These are phyloP conservation scores for Rhyacophila evoluta DNA, from an alignment of 2,888 invertebrate species.

Conservation along the genomic window DNA sequence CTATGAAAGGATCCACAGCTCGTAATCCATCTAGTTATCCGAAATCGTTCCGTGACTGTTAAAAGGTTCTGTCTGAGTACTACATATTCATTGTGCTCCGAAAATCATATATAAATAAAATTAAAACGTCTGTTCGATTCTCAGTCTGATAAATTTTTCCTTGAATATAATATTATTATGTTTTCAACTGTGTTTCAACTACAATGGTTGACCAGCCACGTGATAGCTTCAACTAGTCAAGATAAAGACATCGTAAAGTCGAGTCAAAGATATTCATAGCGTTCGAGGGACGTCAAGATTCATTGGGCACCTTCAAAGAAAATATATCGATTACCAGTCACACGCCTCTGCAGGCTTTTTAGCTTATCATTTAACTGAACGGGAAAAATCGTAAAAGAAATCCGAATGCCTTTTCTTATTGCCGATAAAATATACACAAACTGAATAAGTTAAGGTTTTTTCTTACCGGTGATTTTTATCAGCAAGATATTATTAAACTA, in stretches of 20 bases:
- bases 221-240: neutral
- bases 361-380: conserved; percentile 19
- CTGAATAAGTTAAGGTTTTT: neutral
- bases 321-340: conserved; percentile 4
- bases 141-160: too few relatives aligned
- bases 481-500: neutral
- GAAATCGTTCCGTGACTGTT: too few relatives aligned
- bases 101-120: too few relatives aligned
- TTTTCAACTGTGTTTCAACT: too few relatives aligned
- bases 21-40: too few relatives aligned
- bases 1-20: too few relatives aligned
- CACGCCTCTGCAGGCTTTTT: neutral
- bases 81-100: too few relatives aligned
- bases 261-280: conserved; percentile 3
- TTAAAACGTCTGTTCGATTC: too few relatives aligned
- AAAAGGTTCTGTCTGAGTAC: too few relatives aligned
- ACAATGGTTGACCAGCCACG: neutral
- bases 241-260: conserved; percentile 22
- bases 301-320: conserved; percentile 12
- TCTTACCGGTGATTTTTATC: neutral
- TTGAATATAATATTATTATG: too few relatives aligned
- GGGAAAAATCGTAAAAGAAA: conserved; percentile 17
- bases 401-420: neutral
- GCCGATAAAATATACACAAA: conserved; percentile 8
- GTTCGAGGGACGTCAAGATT: conserved; percentile 2